phyloP scores from a whole-genome alignment of 2,888 invertebrate species.

The Melanostoma mellinum region DNA sequence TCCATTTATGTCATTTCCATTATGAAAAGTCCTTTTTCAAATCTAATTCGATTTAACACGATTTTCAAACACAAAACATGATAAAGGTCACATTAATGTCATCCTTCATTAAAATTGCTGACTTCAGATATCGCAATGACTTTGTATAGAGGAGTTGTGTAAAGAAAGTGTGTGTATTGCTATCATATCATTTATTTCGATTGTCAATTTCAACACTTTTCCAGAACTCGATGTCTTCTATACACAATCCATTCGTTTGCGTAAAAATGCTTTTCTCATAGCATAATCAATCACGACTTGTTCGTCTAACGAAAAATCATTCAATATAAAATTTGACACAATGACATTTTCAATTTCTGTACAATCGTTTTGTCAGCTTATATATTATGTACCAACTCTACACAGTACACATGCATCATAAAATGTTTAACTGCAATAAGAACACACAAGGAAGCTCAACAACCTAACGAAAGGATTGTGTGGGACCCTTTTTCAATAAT shows the following conservation, averaged over 20 bases:
- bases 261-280: not conserved
- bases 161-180: not conserved
- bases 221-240: no score
- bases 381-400: constrained; percentile 7
- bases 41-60: no score
- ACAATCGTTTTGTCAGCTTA: constrained; percentile 30
- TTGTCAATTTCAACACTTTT: no score
- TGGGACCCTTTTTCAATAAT: no score
- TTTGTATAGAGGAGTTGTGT: not conserved
- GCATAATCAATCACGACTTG: not conserved
- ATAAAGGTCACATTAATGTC: not conserved
- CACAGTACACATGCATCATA: constrained; percentile 2
- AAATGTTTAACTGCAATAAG: constrained; percentile 13
- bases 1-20: no score
- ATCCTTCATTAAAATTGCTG: not conserved
- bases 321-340: constrained; percentile 45
- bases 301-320: not conserved
- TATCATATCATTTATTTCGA: no score
- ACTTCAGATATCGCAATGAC: not conserved
- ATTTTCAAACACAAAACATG: no score
- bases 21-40: no score
- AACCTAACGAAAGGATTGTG: no score
- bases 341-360: constrained; percentile 63
- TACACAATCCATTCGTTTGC: not conserved
- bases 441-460: no score